Conservation (phyloP, 2,797 vertebrate genomes). For the Scyliorhinus canicula region DNA sequence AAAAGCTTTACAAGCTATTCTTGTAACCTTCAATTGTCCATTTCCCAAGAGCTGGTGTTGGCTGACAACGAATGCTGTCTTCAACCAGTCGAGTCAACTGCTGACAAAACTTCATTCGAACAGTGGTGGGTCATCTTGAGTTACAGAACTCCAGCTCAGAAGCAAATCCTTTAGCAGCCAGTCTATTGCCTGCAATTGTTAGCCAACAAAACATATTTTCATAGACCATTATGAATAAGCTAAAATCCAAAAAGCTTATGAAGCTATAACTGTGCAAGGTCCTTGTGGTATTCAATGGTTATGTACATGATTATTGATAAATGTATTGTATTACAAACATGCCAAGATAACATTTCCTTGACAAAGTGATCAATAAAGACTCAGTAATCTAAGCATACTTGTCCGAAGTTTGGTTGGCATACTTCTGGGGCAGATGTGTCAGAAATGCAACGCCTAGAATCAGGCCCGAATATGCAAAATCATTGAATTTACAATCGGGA, state of each 20-base stretch:
- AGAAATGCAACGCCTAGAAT: not conserved
- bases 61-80: not conserved
- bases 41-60: not conserved
- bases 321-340: slow-evolving; percentile 3
- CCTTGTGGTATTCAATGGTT: not conserved
- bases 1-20: not conserved
- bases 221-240: not conserved
- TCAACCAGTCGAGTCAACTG: not conserved
- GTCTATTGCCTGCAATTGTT: not conserved
- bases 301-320: not conserved
- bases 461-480: not conserved
- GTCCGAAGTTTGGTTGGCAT: not conserved
- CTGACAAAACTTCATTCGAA: not conserved
- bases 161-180: not conserved
- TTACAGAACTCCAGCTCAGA: not conserved
- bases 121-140: not conserved
- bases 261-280: not conserved
- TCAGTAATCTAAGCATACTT: slow-evolving; percentile 20
- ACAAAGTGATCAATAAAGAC: not conserved
- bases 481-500: not conserved
- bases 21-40: not conserved
- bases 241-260: not conserved
- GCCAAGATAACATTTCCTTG: not conserved
- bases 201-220: not conserved
- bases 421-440: not conserved